Conservation (phyloP, 2,797 vertebrate genomes). For the Halcyon leucocephala region DNA sequence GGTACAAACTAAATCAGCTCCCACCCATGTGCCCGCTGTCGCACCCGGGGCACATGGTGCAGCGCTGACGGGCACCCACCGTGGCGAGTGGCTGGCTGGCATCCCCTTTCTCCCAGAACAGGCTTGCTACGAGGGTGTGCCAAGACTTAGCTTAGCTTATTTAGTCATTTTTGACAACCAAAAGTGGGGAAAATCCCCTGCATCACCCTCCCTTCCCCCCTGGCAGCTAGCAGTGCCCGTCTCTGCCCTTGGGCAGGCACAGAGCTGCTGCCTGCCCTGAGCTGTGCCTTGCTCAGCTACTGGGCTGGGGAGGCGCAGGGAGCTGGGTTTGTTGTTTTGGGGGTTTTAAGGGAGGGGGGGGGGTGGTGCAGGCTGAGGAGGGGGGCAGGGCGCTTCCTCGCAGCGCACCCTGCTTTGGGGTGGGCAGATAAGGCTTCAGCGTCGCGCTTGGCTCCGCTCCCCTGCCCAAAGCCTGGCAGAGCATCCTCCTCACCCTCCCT, state of each 20-base stretch:
- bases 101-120: not conserved
- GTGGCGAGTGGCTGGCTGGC: rapidly evolving
- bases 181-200: not conserved
- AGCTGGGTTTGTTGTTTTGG: not conserved
- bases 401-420: not conserved
- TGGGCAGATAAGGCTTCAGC: constrained; percentile 22
- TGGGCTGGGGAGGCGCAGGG: not conserved
- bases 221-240: not conserved
- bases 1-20: not conserved
- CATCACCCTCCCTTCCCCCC: not conserved
- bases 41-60: rapidly evolving
- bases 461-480: not conserved
- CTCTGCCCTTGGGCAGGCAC: not conserved
- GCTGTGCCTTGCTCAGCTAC: not conserved
- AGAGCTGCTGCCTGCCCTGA: not conserved
- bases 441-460: not conserved
- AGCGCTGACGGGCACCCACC: not conserved
- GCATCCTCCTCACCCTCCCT: not conserved
- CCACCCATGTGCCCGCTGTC: rapidly evolving
- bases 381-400: constrained; percentile 25
- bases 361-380: rapidly evolving
- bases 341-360: not conserved
- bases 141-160: not conserved
- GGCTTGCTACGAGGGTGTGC: rapidly evolving
- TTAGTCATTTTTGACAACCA: not conserved